Evolutionary conservation across 2,797 vertebrate species (phyloP), one percentile per base, ranked within the genome.

Genomic region (Microctenopoma lineatum): DNA sequence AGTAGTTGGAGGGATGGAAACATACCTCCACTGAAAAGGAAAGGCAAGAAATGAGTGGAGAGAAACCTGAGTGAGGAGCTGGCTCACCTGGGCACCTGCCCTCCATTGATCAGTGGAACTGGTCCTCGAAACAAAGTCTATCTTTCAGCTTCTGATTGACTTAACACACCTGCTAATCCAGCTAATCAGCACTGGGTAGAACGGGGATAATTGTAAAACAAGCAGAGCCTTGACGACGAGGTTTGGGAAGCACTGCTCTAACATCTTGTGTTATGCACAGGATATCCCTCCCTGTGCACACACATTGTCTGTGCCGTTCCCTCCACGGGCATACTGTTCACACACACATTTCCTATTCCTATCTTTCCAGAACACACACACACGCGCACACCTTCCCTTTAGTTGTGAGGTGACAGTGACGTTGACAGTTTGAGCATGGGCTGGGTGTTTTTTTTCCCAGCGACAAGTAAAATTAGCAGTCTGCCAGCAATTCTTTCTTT

Each of bases 401-500:
- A 94, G 94, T 94, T 93, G 94, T 93, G 93, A 94, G 90, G 93
- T 95, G 95, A 95, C 95, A 95, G 93, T 95, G 93, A 95, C 92
- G 91, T 92, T 96, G 95, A 97, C 96, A 96, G 93, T 60, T 95
- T 94, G 93, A 95, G 93, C 95, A 95, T 89, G 91, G 94, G 94
- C 95, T 96, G 92, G 92, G 93, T 73, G 94, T 68, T 73, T 65
- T 66, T 71, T 95, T 70, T 67, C 66, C 72, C 72, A 71, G 48
- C 95, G 96, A 97, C 96, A 96, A 96, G 95, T 96, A 96, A 97
- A 97, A 97, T 97, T 96, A 97, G 96, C 94, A 96, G 95, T 96
- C 95, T 97, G 94, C 95, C 95, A 96, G 95, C 94, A 94, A 94
- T 95, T 96, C 95, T 86, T 86, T 88, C 58, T 84, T 72, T 78